phyloP scores from a whole-genome alignment of 2,797 vertebrate genomes.

The Carapus acus region DNA sequence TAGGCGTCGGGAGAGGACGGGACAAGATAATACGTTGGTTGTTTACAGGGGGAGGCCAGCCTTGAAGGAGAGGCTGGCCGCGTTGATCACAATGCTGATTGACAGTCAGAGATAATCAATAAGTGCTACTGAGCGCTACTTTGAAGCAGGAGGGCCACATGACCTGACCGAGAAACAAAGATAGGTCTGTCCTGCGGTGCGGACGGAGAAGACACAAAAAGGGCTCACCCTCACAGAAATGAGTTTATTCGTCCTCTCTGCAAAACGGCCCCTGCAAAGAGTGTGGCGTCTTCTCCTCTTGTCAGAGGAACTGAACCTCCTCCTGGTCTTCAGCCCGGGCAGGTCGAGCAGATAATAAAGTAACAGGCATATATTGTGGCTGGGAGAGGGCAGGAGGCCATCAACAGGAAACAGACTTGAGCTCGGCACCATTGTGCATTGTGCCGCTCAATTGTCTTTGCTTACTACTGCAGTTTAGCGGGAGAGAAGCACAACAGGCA shows the following conservation, averaged over 20 bases:
- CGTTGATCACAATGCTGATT: slow-evolving; percentile 5
- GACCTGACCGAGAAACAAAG: slow-evolving; percentile 8
- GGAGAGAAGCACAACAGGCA: slow-evolving; percentile 37
- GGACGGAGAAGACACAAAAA: no score
- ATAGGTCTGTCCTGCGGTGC: neutral
- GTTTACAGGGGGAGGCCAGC: slow-evolving; percentile 47
- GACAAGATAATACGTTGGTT: slow-evolving; percentile 64
- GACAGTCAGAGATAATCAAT: slow-evolving; percentile 19
- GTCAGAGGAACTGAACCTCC: slow-evolving; percentile 29
- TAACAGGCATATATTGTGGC: slow-evolving; percentile 64
- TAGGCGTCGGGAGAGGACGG: slow-evolving; percentile 43
- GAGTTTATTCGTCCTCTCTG: neutral
- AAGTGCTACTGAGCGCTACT: slow-evolving; percentile 8
- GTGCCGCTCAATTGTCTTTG: slow-evolving; percentile 46
- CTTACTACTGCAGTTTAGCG: slow-evolving; percentile 54
- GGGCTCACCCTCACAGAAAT: no score
- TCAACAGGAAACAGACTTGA: slow-evolving; percentile 60
- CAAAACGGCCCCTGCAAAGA: slow-evolving; percentile 9
- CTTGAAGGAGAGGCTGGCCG: slow-evolving; percentile 36
- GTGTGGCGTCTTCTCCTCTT: slow-evolving; percentile 7
- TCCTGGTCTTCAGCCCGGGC: slow-evolving; percentile 42
- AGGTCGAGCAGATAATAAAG: slow-evolving; percentile 65
- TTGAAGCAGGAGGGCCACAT: slow-evolving; percentile 17
- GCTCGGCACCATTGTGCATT: slow-evolving; percentile 60
- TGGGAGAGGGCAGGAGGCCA: slow-evolving; percentile 34